Evolutionary conservation across 64 coral and sea anemone genomes (phyloP).

Genomic region (Pachyseris speciosa): DNA sequence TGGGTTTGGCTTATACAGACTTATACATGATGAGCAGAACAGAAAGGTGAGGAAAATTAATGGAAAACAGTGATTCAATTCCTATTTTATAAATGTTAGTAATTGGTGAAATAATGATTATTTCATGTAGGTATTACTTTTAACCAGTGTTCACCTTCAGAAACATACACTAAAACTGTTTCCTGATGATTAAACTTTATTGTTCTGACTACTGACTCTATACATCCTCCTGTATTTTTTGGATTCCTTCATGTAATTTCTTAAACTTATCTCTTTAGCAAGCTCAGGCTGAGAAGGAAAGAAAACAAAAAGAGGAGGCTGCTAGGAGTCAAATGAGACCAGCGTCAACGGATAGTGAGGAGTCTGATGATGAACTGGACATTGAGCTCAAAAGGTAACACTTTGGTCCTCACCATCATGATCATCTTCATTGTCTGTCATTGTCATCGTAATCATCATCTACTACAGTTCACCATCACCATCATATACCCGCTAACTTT

Average conservation of each 20-base stretch:
- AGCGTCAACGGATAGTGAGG: constrained; percentile 75
- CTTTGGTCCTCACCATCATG: neutral
- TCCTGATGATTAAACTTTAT: too few relatives aligned
- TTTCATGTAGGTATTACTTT: too few relatives aligned
- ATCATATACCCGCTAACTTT: too few relatives aligned
- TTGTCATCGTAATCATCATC: too few relatives aligned
- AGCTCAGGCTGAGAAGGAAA: constrained; percentile 80
- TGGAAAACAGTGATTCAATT: neutral
- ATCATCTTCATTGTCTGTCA: neutral
- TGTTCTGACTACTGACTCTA: too few relatives aligned
- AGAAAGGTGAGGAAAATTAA: constrained; percentile 45
- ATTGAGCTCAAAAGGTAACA: constrained; percentile 80
- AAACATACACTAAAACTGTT: too few relatives aligned
- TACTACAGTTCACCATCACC: too few relatives aligned
- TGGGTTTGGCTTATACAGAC: constrained; percentile 89
- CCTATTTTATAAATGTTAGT: too few relatives aligned
- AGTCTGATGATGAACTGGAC: constrained; percentile 79
- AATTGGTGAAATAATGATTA: too few relatives aligned
- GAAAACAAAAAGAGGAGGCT: constrained; percentile 74
- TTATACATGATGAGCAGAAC: constrained; percentile 92
- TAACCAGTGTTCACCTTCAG: too few relatives aligned
- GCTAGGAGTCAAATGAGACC: constrained; percentile 88
- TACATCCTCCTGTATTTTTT: neutral
- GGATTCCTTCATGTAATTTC: neutral
- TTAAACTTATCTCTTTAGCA: constrained; percentile 39